Percentiles rank a stretch among this genome's conserved stretches.
Evolutionary conservation across 2,113 vertebrate genomes (phyloP).

Genomic region (Mormyrus iriodes): DNA sequence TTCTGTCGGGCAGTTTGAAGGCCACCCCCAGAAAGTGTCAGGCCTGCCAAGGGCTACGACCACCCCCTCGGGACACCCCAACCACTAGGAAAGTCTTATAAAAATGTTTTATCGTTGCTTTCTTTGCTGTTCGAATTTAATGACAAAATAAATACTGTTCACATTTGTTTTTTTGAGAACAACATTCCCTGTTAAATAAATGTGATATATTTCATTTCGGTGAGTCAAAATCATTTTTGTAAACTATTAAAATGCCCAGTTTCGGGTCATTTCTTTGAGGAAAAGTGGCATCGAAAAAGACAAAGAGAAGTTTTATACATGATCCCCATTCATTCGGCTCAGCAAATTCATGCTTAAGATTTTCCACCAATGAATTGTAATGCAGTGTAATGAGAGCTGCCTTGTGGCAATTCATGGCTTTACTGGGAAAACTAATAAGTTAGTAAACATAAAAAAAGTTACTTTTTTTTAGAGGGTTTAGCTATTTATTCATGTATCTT

Average conservation of each 20-base stretch:
- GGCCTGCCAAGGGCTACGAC: not conserved
- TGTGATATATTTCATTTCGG: not conserved
- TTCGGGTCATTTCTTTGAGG: not conserved
- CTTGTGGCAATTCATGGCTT: not conserved
- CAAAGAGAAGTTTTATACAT: not conserved
- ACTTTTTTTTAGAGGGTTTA: not conserved
- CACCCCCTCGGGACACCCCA: not conserved
- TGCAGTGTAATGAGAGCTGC: too few relatives aligned
- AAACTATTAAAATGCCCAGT: not conserved
- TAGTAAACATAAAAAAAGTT: not conserved
- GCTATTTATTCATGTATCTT: not conserved
- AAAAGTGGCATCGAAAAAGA: not conserved
- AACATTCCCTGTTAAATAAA: not conserved
- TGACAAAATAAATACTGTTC: not conserved
- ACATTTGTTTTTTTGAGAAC: not conserved
- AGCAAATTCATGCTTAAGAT: not conserved
- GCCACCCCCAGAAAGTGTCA: not conserved
- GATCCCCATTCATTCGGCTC: not conserved
- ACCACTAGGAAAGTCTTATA: not conserved
- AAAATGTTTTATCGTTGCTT: not conserved
- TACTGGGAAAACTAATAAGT: not conserved
- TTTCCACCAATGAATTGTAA: too few relatives aligned
- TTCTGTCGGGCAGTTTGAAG: not conserved
- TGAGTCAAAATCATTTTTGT: not conserved
- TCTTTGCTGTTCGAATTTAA: not conserved